phyloP scores from a whole-genome alignment of 1,140 invertebrate species.

The Papilio aristodemus region DNA sequence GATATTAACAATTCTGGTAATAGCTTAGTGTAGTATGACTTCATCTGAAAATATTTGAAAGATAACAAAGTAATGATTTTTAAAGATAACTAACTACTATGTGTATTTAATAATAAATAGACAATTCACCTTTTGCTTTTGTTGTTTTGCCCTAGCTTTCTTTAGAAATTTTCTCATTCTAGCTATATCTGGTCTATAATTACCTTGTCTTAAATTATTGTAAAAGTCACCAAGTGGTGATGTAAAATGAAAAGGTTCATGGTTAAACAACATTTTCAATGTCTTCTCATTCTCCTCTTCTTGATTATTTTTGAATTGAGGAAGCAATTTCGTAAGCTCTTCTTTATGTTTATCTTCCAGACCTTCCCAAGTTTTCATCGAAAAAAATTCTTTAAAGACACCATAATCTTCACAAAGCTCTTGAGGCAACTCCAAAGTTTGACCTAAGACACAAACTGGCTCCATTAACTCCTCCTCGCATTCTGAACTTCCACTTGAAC shows the following conservation, averaged over 20 bases:
- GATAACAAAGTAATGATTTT: conserved; percentile 9
- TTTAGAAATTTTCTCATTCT: conserved; percentile 79
- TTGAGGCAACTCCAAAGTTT: conserved; percentile 82
- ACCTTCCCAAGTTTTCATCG: conserved; percentile 83
- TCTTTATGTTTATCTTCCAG: conserved; percentile 83
- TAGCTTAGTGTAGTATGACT: conserved; percentile 74
- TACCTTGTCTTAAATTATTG: conserved; percentile 85
- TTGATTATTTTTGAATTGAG: conserved; percentile 85
- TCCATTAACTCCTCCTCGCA: conserved; percentile 81
- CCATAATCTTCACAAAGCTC: conserved; percentile 83
- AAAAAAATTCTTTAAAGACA: conserved; percentile 85
- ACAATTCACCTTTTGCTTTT: conserved; percentile 69
- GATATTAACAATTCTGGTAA: conserved; percentile 71
- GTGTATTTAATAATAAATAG: conserved; percentile 21
- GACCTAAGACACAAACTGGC: conserved; percentile 75
- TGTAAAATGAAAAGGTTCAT: conserved; percentile 86
- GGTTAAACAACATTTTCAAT: conserved; percentile 83
- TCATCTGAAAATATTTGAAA: conserved; percentile 54
- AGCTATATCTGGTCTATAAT: conserved; percentile 83
- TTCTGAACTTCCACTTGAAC: conserved; percentile 70
- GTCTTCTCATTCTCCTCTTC: conserved; percentile 85
- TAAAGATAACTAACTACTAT: not conserved
- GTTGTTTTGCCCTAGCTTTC: conserved; percentile 73
- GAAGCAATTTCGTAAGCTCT: conserved; percentile 84
- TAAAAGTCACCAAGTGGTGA: conserved; percentile 86